Evolutionary conservation across 2,113 vertebrate genomes (phyloP).

Genomic region (Alaudala cheleensis): DNA sequence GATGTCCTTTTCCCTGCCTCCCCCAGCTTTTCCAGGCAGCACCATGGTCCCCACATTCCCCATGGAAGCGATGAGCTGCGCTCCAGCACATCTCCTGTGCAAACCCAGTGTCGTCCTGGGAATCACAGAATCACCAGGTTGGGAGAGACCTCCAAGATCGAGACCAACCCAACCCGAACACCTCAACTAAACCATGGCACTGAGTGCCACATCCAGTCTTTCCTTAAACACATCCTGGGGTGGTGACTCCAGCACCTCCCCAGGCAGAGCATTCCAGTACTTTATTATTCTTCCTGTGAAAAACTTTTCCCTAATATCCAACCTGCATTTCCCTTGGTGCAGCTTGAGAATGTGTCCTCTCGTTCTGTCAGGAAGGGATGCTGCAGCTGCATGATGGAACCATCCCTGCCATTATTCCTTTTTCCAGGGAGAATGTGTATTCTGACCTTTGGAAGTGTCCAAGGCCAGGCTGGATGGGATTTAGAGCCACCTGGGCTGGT

Average conservation of each 20-base stretch:
- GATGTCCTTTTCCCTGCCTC: conserved; percentile 53
- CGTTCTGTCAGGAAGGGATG: not conserved
- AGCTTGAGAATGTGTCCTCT: not conserved
- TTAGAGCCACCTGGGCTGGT: not conserved
- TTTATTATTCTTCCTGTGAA: not conserved
- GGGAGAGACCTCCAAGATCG: not conserved
- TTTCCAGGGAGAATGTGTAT: not conserved
- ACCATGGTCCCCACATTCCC: fast-evolving
- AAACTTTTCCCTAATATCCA: not conserved
- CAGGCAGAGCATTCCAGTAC: fast-evolving
- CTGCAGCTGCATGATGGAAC: not conserved
- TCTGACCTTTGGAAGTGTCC: not conserved
- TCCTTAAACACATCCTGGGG: not conserved
- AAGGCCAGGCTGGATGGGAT: not conserved
- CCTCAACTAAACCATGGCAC: not conserved
- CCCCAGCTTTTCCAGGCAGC: conserved; percentile 9
- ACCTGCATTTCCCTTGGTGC: not conserved
- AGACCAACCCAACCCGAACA: not conserved
- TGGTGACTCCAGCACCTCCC: not conserved
- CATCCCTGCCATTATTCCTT: not conserved
- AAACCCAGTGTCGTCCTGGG: not conserved
- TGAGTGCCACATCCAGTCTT: not conserved
- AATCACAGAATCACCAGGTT: not conserved
- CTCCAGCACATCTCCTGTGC: fast-evolving
- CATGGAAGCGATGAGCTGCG: not conserved